A percentile compares a stretch with the other conserved stretches of the same genome.
These are phyloP conservation scores for Eucera pruinosa DNA, from an alignment of 2,888 invertebrate genomes.

Conservation along the genomic window DNA sequence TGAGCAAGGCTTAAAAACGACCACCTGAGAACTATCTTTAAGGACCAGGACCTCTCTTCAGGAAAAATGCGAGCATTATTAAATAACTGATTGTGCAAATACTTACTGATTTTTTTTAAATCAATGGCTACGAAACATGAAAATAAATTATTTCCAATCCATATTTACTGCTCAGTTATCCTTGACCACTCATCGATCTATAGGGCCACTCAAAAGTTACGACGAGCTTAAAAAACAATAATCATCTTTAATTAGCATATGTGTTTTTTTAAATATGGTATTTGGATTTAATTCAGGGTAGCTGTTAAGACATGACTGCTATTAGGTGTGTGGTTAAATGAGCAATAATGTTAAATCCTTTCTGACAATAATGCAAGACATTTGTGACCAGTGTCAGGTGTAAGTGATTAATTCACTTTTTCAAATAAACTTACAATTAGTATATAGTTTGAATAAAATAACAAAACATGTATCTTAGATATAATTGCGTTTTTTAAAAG, in stretches of 20 bases:
- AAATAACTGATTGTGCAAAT: background rate
- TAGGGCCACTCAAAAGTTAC: background rate
- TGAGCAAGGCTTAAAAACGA: slow-evolving; percentile 27
- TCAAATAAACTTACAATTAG: no score
- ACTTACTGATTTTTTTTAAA: background rate
- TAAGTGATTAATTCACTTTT: no score
- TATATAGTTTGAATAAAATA: no score
- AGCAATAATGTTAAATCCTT: no score
- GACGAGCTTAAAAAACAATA: background rate
- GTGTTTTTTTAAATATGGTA: no score
- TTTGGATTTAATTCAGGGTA: no score
- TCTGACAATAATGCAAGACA: no score
- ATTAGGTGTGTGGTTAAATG: no score
- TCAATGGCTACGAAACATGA: background rate
- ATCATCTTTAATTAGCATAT: background rate
- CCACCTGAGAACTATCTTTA: background rate
- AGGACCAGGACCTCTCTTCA: background rate
- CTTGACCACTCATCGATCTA: slow-evolving; percentile 14
- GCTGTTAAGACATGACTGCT: no score
- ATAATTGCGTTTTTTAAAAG: no score
- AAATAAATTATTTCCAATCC: slow-evolving; percentile 14
- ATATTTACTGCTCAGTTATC: slow-evolving; percentile 4
- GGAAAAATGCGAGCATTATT: background rate
- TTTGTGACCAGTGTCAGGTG: no score
- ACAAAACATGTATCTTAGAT: no score